phyloP scores from a whole-genome alignment of 2,113 vertebrate genomes.

The Plectropomus leopardus region DNA sequence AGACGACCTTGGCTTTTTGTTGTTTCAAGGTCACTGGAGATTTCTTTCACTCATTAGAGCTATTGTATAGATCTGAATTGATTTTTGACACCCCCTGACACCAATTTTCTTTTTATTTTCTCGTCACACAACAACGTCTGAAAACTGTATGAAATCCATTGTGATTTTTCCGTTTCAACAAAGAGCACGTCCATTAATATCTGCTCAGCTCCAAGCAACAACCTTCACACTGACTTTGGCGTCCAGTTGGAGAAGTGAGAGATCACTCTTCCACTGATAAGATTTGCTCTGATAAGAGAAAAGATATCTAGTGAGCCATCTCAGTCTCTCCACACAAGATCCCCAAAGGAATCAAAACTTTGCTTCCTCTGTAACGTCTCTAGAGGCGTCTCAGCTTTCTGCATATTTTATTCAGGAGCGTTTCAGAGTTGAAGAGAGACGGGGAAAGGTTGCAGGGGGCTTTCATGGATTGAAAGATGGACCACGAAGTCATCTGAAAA shows the following conservation, averaged over 20 bases:
- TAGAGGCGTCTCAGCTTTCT: slow-evolving; percentile 29
- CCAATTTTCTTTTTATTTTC: neutral
- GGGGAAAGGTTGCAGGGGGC: neutral
- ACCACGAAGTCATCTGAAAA: slow-evolving; percentile 39
- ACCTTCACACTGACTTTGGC: slow-evolving; percentile 62
- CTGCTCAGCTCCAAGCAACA: slow-evolving; percentile 19
- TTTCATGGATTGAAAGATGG: slow-evolving; percentile 40
- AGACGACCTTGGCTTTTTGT: slow-evolving; percentile 26
- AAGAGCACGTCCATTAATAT: neutral
- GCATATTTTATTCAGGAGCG: slow-evolving; percentile 47
- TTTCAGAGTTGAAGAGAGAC: slow-evolving; percentile 23
- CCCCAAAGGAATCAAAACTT: slow-evolving; percentile 26
- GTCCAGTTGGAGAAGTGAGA: slow-evolving; percentile 41
- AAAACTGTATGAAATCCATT: slow-evolving; percentile 8
- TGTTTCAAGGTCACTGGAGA: slow-evolving; percentile 19
- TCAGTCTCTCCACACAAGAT: slow-evolving; percentile 6
- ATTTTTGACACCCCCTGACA: neutral
- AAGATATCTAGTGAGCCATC: slow-evolving; percentile 42
- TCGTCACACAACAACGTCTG: neutral
- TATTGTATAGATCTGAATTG: slow-evolving; percentile 18
- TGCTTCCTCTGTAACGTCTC: slow-evolving; percentile 24
- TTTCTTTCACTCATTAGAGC: slow-evolving; percentile 5
- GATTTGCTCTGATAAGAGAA: slow-evolving; percentile 49
- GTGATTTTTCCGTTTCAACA: slow-evolving; percentile 2
- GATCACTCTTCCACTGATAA: slow-evolving; percentile 47